Evolutionary conservation across 2,113 vertebrate genomes (phyloP).

Genomic region (Lagopus leucura): DNA sequence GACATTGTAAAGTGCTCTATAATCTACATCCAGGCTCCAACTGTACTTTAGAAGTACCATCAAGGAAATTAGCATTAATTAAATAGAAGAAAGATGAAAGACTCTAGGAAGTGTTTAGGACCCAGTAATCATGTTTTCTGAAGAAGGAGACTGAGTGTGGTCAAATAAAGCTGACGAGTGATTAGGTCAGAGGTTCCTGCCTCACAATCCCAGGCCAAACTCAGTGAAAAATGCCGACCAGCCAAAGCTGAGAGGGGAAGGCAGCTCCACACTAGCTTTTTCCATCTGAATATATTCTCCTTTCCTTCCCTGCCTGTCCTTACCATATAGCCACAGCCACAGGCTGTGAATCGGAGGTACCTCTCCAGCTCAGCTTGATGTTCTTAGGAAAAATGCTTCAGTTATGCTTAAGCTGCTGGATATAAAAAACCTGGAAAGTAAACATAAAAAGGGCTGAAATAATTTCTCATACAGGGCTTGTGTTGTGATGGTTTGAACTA

Average conservation of each 20-base stretch:
- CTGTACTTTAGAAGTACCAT: conserved; percentile 24
- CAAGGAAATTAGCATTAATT: conserved; percentile 68
- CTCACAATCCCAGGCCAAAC: neutral
- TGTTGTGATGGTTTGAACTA: neutral
- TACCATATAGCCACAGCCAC: accelerated
- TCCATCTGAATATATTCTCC: neutral
- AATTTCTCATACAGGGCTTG: neutral
- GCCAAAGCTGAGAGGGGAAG: neutral
- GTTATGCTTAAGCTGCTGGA: neutral
- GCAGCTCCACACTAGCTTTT: neutral
- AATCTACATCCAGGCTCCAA: conserved; percentile 59
- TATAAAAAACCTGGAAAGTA: neutral
- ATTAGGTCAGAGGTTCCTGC: conserved; percentile 41
- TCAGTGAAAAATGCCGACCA: neutral
- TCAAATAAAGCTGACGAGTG: conserved; percentile 46
- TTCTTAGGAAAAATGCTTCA: neutral
- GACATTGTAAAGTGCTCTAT: conserved; percentile 49
- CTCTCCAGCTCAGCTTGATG: neutral
- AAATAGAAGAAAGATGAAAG: conserved; percentile 68
- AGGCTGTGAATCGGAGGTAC: accelerated
- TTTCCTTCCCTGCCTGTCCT: neutral
- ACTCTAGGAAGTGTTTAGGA: conserved; percentile 60
- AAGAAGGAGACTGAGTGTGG: conserved; percentile 18
- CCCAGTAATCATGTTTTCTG: conserved; percentile 51
- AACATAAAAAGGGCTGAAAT: neutral